Base-by-base conservation (phyloP, 2,888 invertebrate genomes). In the Abscondita cerata region DNA sequence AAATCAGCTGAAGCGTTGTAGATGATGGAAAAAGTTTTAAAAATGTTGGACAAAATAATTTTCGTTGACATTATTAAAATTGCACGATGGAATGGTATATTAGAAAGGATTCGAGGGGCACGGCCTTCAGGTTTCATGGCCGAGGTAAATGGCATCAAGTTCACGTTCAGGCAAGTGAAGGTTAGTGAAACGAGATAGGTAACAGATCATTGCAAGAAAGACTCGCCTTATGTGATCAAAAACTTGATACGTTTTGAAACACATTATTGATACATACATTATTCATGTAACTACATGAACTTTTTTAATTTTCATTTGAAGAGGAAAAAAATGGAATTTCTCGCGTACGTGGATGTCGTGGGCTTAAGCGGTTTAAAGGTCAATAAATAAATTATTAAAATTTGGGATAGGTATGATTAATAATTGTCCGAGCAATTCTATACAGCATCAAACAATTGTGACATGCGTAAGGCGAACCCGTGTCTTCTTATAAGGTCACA, bases 71-170 rank as follows among this genome's bases (percentile, higher is more conserved):
- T 65, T 64, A 65, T 52, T 57, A 55, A 61, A 64, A 64, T 58
- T 57, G 53, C 60, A 64, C 60, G 59, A 62, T 51, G 54, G 51
- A 54, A 57, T 55, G 59, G 58, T 53, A 60, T 2, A 72, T 76
- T 76, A 75, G 75, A 75, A 76, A 75, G 75, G 75, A 59, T 67
- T 65, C 71, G 73, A 71, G 73, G 72, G 73, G 72, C 65, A 64
- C 71, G 71, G 65, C 72, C 72, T 74, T 70, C 70, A 71, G 68
- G 71, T 73, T 76, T 76, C 78, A 78, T 76, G 78, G 79, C 75
- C 77, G 78, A 78, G 79, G 79, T 79, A 79, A 78, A 79, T 78
- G 78, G 79, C 78, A 79, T 72, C 77, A 79, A 78, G 79, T 79
- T 79, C 79, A 79, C 68, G 76, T 74, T 73, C 76, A 75, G 65